Base-by-base conservation (phyloP, 2,797 vertebrate genomes). In the Cirrhinus mrigala region DNA sequence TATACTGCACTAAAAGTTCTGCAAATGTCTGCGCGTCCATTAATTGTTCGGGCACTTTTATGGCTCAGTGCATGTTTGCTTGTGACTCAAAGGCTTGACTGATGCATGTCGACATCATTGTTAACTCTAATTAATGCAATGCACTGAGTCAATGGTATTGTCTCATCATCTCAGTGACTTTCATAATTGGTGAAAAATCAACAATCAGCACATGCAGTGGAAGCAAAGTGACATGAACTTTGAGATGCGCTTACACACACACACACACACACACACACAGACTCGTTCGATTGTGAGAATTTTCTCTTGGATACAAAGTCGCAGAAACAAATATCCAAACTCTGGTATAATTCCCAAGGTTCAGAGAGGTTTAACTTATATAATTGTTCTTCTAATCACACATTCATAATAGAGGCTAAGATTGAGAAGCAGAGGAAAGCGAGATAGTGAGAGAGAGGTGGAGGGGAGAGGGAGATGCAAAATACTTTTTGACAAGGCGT, bases 401-500 rank as follows among this genome's bases (percentile, higher is more conserved):
- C 88, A 87, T 91, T 89, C 83, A 86, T 83, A 89, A 86, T 70
- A 81, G 64, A 84, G 46, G 22, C 37, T 82, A 60, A 20, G 27
- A 79, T 44, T 76, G 52, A 74, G 79, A 68, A 68, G 76, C 44
- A 73, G 52, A 62, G 66, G 37, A 40, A 29, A 76, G 83, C 68
- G 27, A 4, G 89, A 86, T 54, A 27, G 77, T 4, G 75, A 83
- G 84, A 48, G 75, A 86, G 90, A 89, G 90, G 87, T 90, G 89
- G 89, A 82, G 79, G 92, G 92, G 92, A 92, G 93, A 93, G 91
- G 64, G 64, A 85, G 89, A 89, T 87, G 88, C 80, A 87, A 86
- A 93, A 92, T 88, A 91, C 86, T 90, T 93, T 93, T 92, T 94
- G 94, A 94, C 94, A 94, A 94, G 94, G 92, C 91, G 90, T 93